Evolutionary conservation across 2,797 vertebrate species (phyloP).

Genomic region (Manis pentadactyla): DNA sequence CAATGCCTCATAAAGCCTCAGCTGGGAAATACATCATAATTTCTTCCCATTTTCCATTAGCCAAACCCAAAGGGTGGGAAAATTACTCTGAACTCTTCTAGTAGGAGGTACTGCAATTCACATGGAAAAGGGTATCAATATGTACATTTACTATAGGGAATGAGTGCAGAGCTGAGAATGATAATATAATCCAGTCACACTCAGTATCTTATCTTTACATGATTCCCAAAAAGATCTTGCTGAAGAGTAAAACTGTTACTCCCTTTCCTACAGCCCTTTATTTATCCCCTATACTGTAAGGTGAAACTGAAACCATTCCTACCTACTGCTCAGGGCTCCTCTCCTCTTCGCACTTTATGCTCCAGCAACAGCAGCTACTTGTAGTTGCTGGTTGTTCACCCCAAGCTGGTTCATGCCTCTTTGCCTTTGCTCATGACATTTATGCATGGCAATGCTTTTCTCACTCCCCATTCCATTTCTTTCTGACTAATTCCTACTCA

Average conservation of each 20-base stretch:
- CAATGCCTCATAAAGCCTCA: not conserved
- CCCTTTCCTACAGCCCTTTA: not conserved
- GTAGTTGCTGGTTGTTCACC: not conserved
- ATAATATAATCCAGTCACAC: not conserved
- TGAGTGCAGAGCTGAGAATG: not conserved
- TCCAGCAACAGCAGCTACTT: not conserved
- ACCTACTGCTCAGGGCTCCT: not conserved
- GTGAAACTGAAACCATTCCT: not conserved
- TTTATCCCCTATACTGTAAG: not conserved
- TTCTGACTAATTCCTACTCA: not conserved
- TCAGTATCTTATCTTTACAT: not conserved
- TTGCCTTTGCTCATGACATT: constrained; percentile 14
- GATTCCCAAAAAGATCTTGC: not conserved
- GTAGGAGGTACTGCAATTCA: not conserved
- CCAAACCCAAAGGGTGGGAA: not conserved
- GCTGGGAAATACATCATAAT: not conserved
- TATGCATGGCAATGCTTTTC: constrained; percentile 53
- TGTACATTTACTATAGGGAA: not conserved
- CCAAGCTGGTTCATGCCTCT: not conserved
- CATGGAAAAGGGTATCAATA: not conserved
- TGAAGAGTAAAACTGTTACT: not conserved
- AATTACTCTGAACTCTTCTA: not conserved
- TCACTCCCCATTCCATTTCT: not conserved
- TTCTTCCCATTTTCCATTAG: not conserved
- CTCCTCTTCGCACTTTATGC: not conserved